Evolutionary conservation across 2,888 invertebrate species (phyloP).

Genomic region (Drosophila histrio): DNA sequence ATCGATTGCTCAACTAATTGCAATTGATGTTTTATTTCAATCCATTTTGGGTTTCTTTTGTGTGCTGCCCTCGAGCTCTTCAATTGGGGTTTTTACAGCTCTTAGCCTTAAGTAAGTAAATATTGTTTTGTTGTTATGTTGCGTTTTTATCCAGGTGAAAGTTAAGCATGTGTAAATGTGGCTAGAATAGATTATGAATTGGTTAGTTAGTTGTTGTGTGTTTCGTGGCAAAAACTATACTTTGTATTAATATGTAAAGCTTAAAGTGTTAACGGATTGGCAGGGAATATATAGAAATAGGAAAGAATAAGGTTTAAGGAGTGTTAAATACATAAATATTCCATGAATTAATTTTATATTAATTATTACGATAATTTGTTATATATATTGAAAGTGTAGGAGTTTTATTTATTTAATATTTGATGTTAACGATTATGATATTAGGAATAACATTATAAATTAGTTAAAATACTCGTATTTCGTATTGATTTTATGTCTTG

Average conservation of each 20-base stretch:
- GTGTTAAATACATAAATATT: too few species aligned
- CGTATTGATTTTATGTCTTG: too few species aligned
- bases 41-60: slow-evolving; percentile 18
- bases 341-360: too few species aligned
- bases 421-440: too few species aligned
- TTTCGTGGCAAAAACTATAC: too few species aligned
- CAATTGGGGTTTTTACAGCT: slow-evolving; percentile 15
- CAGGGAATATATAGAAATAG: neutral
- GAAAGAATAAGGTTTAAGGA: neutral
- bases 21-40: slow-evolving; percentile 61
- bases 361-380: too few species aligned
- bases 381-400: too few species aligned
- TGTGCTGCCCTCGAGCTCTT: neutral
- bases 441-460: too few species aligned
- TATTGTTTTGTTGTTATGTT: slow-evolving; percentile 9
- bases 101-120: slow-evolving; percentile 30
- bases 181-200: neutral
- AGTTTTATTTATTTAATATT: too few species aligned
- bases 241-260: neutral
- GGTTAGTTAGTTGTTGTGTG: neutral
- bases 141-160: slow-evolving; percentile 5
- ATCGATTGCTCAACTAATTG: slow-evolving; percentile 68
- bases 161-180: slow-evolving; percentile 15
- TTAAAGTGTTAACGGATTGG: neutral
- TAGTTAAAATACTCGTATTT: too few species aligned